Evolutionary conservation across 2,888 invertebrate genomes (phyloP), one percentile per base, ranked within the genome.

Genomic region (Nezara viridula): DNA sequence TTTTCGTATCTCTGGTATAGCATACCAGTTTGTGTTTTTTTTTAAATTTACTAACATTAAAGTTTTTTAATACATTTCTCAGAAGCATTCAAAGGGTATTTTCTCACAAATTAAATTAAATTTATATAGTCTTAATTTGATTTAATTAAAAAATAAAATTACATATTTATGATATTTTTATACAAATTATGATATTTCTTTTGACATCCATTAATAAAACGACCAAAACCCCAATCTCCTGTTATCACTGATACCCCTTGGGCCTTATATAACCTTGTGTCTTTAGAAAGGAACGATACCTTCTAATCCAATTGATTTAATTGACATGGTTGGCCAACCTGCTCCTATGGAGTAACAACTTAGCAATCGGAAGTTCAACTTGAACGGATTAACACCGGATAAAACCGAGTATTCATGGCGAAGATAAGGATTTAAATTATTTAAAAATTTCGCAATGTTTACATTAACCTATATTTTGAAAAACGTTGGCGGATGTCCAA

Each of bases 291-390:
- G 81, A n/a, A 81, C 81, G 5, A 0, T 40, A 24, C 81, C 10
- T 81, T 81, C 81, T 47, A 81, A 47, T 81, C 81, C 24, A n/a
- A 81, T 44, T 47, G 44, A 81, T 73, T 32, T 37, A 73, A 73
- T 73, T 73, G 37, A 14, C 66, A 24, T 1, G 14, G 66, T 73
- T 73, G 66, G 66, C 66, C 2, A 73, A 73, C 66, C 32, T 73
- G 37, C 37, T 21, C 32, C 37, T 73, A 9, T 73, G 27, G 32
- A 32, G 32, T 73, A 73, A 73, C 66, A 6, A 21, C 32, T 73
- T 73, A 1, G 32, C 66, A 37, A 32, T 60, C 27, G 27, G 60
- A 60, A 27, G 60, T 60, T 32, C 27, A 27, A 60, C 5, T 14
- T 32, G 14, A 14, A 55, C 24, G 10, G 10, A 9, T n/a, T 2